A percentile compares a stretch with the other conserved stretches of the same genome.
phyloP scores from a whole-genome alignment of 2,888 invertebrate species.

The Mechanitis mazaeus region DNA sequence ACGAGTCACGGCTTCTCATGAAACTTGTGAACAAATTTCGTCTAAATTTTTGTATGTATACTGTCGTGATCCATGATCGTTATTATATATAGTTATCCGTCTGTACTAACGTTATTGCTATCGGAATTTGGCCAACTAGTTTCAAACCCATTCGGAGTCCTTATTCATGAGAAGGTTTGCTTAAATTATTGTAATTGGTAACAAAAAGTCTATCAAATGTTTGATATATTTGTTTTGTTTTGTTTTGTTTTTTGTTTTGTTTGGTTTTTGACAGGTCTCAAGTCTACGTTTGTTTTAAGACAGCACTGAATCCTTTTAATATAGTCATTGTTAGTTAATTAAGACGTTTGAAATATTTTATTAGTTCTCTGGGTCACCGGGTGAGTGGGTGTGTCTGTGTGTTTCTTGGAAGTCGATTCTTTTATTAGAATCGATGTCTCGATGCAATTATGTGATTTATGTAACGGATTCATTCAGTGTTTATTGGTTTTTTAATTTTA shows the following conservation, averaged over 20 bases:
- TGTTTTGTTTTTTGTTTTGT: no score
- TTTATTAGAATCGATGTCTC: constrained; percentile 19
- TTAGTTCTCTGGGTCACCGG: constrained; percentile 56
- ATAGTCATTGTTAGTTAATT: constrained; percentile 61
- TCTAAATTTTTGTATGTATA: no score
- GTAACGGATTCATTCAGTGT: constrained; percentile 16
- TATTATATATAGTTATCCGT: no score
- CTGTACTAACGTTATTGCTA: no score
- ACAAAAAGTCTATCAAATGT: no score
- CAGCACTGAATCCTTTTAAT: constrained; percentile 53
- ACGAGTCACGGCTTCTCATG: neutral
- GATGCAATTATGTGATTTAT: constrained; percentile 20
- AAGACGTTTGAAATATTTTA: constrained; percentile 51
- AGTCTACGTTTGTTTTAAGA: constrained; percentile 19
- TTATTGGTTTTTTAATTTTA: constrained; percentile 6
- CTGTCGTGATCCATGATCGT: no score
- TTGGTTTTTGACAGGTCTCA: neutral
- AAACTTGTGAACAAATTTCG: no score
- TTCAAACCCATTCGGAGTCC: no score
- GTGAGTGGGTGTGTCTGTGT: constrained; percentile 52
- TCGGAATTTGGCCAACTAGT: no score
- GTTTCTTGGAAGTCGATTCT: constrained; percentile 32
- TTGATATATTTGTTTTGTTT: no score
- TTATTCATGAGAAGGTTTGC: no score
- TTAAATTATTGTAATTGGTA: no score